A percentile compares a stretch with the other conserved stretches of the same genome.
Conservation (phyloP, 92 coral and sea anemone species). For the Isaurus tuberculatus region DNA sequence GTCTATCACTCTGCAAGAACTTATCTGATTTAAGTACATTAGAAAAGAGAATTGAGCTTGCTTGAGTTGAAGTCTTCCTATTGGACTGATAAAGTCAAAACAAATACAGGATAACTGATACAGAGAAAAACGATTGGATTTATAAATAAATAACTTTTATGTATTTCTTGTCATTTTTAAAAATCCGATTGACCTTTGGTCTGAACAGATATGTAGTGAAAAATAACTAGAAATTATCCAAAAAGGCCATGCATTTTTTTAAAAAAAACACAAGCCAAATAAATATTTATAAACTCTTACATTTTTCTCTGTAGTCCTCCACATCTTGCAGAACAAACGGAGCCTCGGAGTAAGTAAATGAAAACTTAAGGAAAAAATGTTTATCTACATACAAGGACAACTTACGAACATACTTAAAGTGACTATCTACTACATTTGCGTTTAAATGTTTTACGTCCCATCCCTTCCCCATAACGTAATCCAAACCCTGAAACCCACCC, state of each 20-base stretch:
- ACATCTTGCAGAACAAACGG: conserved; percentile 37
- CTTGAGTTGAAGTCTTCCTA: not conserved
- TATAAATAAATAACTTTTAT: no score
- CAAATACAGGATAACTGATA: not conserved
- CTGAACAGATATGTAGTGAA: no score
- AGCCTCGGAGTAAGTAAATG: conserved; percentile 52
- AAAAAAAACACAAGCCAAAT: no score
- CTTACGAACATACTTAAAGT: conserved; percentile 52
- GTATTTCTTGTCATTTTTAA: no score
- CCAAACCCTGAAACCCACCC: no score
- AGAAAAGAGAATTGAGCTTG: not conserved
- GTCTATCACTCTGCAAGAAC: not conserved
- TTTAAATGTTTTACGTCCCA: conserved; percentile 54
- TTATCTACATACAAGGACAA: no score
- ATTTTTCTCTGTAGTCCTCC: conserved; percentile 20
- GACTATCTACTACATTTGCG: conserved; percentile 36
- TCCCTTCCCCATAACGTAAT: conserved; percentile 7
- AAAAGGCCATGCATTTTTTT: no score
- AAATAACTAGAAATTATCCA: no score
- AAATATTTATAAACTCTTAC: not conserved
- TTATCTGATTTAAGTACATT: not conserved
- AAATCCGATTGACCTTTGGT: no score
- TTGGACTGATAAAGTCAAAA: not conserved
- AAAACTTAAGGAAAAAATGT: conserved; percentile 45
- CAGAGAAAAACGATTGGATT: no score